Evolutionary conservation across 1,140 invertebrate genomes (phyloP).

Genomic region (Harlomillsia oculata): DNA sequence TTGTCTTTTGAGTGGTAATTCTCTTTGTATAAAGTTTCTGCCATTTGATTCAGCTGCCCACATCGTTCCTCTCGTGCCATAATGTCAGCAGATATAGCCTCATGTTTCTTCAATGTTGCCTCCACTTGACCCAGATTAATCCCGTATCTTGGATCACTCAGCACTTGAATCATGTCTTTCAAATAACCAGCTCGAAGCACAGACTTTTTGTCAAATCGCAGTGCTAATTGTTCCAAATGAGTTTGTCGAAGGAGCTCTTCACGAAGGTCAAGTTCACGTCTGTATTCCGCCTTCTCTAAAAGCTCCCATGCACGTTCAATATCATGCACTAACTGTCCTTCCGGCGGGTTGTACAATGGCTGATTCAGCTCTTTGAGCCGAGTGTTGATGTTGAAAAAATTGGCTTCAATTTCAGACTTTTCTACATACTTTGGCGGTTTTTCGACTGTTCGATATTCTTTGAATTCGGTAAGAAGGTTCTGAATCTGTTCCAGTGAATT

Average conservation of each 20-base stretch:
- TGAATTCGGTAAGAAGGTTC: constrained; percentile 77
- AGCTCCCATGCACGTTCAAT: constrained; percentile 85
- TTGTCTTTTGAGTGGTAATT: constrained; percentile 82
- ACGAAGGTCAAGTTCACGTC: constrained; percentile 80
- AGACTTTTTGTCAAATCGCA: constrained; percentile 92
- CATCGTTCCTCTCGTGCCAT: constrained; percentile 85
- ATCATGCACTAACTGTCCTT: constrained; percentile 83
- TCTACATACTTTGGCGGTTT: constrained; percentile 98
- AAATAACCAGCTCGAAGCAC: constrained; percentile 84
- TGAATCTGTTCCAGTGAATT: constrained; percentile 93
- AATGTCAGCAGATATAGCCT: constrained; percentile 96
- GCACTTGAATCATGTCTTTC: constrained; percentile 94
- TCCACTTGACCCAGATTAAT: constrained; percentile 86
- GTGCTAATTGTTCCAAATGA: constrained; percentile 84
- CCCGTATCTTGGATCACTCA: constrained; percentile 84
- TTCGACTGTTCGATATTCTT: constrained; percentile 90
- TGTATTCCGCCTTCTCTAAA: constrained; percentile 89
- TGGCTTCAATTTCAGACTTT: constrained; percentile 89
- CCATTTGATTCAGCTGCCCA: constrained; percentile 82
- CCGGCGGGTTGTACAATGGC: constrained; percentile 75
- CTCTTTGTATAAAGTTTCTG: constrained; percentile 77
- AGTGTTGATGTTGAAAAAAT: constrained; percentile 94
- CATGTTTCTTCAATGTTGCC: constrained; percentile 95
- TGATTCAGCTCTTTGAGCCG: constrained; percentile 87
- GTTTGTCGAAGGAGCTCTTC: constrained; percentile 88